Base-by-base conservation (phyloP, 2,888 invertebrate genomes). In the Trimorus sp. region DNA sequence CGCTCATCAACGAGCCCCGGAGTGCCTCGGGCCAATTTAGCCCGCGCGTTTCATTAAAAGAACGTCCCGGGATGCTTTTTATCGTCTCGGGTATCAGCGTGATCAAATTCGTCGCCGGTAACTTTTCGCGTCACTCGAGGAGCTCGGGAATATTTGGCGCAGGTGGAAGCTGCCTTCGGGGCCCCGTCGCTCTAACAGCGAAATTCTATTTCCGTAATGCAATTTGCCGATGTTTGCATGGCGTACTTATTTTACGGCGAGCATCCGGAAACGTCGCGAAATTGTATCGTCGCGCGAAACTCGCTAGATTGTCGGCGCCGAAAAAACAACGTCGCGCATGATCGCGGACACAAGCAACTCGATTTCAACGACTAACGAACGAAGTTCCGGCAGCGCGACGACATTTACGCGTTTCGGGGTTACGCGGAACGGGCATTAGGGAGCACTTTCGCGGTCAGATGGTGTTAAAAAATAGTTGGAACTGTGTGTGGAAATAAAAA, bases 121-220 rank as follows among this genome's bases (percentile, higher is more conserved):
- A 69, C 11, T 62, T 76, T 53, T 51, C 58, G 37, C 63, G 14
- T 59, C 56, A 59, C 59, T 77, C 51, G 51, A 26, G n/a, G 48
- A 26, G 69, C 45, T 38, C 48, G 14, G 53, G 26, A 65, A 54
- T 16, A 62, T 54, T 40, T 36, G 62, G 53, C 48, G 63, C 56
- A 73, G 54, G 62, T 66, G 60, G 65, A 78, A 65, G 71, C 42
- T 58, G 60, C 73, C 60, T 78, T 59, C 15, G 15, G 60, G 54
- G 66, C 54, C 45, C 71, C 53, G 37, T 71, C 37, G 54, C 53
- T 63, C 45, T 65, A 65, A 70, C 63, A 48, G 77, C 60, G 37
- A 79, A 79, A 74, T 79, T 79, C 74, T 79, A 79, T 79, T 79
- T 79, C 45, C 73, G 54, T 69, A 74, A 74, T 69, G 63, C 58